Evolutionary conservation across 2,113 vertebrate species (phyloP).

Genomic region (Vicugna pacos): DNA sequence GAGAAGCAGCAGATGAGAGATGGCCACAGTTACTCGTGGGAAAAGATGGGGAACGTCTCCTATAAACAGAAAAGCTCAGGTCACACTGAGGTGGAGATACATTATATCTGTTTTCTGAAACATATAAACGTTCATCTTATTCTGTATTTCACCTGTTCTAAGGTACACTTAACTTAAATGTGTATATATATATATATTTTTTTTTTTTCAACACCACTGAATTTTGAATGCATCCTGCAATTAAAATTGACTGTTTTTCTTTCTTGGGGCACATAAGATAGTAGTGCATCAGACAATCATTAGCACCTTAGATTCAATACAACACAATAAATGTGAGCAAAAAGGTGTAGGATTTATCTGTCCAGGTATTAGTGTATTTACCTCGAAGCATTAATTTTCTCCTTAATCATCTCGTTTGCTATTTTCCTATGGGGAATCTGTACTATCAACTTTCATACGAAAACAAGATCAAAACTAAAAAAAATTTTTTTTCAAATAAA

Average conservation of each 20-base stretch:
- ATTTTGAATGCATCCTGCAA: not conserved
- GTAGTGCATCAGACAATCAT: not conserved
- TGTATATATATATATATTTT: not conserved
- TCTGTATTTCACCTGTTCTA: not conserved
- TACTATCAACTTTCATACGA: not conserved
- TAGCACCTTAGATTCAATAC: not conserved
- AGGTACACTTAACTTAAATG: not conserved
- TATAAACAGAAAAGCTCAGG: not conserved
- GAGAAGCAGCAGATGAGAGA: not conserved
- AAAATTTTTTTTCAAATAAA: not conserved
- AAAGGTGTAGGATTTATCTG: not conserved
- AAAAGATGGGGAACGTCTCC: not conserved
- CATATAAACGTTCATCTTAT: not conserved
- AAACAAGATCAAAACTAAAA: conserved; percentile 38
- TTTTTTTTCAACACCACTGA: not conserved
- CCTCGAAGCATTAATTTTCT: conserved; percentile 3
- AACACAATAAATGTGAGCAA: not conserved
- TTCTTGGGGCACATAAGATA: not conserved
- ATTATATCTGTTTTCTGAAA: not conserved
- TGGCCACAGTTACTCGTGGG: not conserved
- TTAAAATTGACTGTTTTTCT: not conserved
- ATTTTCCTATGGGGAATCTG: not conserved
- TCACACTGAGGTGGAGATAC: not conserved
- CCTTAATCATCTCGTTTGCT: conserved; percentile 33
- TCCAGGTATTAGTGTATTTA: not conserved